Evolutionary conservation across 2,888 invertebrate genomes (phyloP).

Genomic region (Leucozona laternaria): DNA sequence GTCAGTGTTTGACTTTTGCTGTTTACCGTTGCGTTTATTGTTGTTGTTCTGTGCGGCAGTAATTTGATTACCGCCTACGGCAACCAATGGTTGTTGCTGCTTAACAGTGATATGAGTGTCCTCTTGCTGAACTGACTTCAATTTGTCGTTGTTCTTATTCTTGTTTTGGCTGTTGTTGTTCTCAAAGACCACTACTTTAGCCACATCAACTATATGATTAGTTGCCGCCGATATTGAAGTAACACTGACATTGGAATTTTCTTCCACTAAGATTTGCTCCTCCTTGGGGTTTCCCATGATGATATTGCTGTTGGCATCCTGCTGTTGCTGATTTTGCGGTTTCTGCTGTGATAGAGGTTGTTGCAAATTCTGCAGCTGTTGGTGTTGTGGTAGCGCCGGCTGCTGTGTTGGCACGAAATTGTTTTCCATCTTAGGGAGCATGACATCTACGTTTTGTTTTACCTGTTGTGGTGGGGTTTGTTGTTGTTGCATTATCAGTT

Average conservation of each 20-base stretch:
- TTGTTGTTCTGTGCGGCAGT: constrained; percentile 25
- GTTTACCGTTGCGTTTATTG: constrained; percentile 63
- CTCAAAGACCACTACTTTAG: background rate
- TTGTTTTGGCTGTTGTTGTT: constrained; percentile 44
- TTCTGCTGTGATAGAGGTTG: constrained; percentile 27
- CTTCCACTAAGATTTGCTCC: constrained; percentile 6
- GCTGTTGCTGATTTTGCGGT: constrained; percentile 49
- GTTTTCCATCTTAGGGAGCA: constrained; percentile 79
- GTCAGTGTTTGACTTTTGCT: constrained; percentile 60
- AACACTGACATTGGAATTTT: constrained; percentile 20
- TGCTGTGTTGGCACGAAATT: constrained; percentile 77
- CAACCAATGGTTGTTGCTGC: background rate
- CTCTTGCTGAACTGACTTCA: constrained; percentile 32
- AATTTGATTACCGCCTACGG: background rate
- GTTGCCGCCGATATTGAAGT: no score
- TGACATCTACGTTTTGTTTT: constrained; percentile 50
- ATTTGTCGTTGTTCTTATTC: constrained; percentile 40
- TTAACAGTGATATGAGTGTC: constrained; percentile 20
- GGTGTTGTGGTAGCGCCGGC: background rate
- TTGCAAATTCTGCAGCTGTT: constrained; percentile 12
- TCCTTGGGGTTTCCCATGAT: constrained; percentile 34
- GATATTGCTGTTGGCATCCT: constrained; percentile 77
- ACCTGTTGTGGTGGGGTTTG: constrained; percentile 34
- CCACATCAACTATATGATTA: background rate
- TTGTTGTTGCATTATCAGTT: constrained; percentile 46